Conservation (phyloP, 2,888 invertebrate genomes). For the Zele albiditarsus region DNA sequence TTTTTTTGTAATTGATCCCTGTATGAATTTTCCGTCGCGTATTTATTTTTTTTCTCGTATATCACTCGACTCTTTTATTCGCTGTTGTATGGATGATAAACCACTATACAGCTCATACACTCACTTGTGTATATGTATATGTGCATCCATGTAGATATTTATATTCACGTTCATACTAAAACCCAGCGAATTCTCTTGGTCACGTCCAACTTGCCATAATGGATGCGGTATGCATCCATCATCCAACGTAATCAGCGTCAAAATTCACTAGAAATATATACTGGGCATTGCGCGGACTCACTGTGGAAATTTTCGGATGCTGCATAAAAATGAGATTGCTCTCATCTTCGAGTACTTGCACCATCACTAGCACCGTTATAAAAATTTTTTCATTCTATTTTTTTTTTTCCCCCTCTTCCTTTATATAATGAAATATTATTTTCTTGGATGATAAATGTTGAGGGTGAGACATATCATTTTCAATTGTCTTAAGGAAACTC, state of each 20-base stretch:
- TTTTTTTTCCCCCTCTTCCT: background rate
- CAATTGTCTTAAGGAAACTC: conserved; percentile 10
- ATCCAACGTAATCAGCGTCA: conserved; percentile 61
- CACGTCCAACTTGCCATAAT: conserved; percentile 33
- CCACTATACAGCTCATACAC: background rate
- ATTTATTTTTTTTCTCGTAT: background rate
- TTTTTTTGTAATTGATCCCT: background rate
- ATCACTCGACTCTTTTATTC: background rate
- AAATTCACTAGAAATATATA: conserved; percentile 57
- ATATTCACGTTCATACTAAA: conserved; percentile 3
- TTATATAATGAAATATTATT: conserved; percentile 22
- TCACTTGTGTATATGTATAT: background rate
- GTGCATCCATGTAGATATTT: background rate
- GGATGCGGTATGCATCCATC: conserved; percentile 55
- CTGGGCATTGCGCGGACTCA: conserved; percentile 19
- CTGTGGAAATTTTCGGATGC: conserved; percentile 19
- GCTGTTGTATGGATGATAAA: background rate
- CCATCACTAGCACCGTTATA: background rate
- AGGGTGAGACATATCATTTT: conserved; percentile 19
- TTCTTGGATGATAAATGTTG: background rate
- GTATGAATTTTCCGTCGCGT: background rate
- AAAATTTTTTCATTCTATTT: background rate
- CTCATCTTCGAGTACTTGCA: background rate
- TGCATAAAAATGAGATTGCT: background rate
- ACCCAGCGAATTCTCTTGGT: conserved; percentile 7